phyloP scores from a whole-genome alignment of 2,797 vertebrate species.

The Acanthornis magna region DNA sequence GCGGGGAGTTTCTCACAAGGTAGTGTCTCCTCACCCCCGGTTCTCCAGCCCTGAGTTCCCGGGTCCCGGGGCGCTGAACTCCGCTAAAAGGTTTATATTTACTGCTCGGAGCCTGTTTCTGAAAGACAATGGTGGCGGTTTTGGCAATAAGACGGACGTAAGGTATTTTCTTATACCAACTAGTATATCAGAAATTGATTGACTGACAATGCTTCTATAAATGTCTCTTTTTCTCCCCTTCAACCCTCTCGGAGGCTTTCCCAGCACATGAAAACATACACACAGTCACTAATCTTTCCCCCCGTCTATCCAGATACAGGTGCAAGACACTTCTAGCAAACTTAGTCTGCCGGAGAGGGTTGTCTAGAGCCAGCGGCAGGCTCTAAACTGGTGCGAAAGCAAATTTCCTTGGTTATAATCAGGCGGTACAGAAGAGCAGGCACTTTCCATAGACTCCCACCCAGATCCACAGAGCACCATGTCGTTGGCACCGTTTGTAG shows the following conservation, averaged over 20 bases:
- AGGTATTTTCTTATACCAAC: not conserved
- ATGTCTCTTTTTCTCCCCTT: not conserved
- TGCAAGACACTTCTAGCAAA: conserved; percentile 17
- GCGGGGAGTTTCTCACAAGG: not conserved
- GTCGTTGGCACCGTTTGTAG: not conserved
- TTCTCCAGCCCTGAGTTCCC: not conserved
- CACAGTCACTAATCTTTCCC: rapidly evolving
- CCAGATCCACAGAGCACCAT: not conserved
- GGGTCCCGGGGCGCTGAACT: not conserved
- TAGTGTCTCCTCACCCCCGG: rapidly evolving
- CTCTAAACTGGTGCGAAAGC: not conserved
- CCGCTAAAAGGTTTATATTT: not conserved
- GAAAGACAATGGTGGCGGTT: not conserved
- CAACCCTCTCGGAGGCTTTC: not conserved
- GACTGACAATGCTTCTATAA: not conserved
- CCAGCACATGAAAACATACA: not conserved
- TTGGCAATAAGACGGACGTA: not conserved
- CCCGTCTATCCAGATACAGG: not conserved
- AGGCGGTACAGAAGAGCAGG: not conserved
- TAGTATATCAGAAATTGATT: not conserved
- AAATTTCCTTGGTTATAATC: not conserved
- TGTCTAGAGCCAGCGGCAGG: not conserved
- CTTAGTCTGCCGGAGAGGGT: not conserved
- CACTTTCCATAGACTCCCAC: not conserved
- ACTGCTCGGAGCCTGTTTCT: not conserved